Base-by-base conservation (phyloP, 2,113 vertebrate genomes). In the Upupa epops region DNA sequence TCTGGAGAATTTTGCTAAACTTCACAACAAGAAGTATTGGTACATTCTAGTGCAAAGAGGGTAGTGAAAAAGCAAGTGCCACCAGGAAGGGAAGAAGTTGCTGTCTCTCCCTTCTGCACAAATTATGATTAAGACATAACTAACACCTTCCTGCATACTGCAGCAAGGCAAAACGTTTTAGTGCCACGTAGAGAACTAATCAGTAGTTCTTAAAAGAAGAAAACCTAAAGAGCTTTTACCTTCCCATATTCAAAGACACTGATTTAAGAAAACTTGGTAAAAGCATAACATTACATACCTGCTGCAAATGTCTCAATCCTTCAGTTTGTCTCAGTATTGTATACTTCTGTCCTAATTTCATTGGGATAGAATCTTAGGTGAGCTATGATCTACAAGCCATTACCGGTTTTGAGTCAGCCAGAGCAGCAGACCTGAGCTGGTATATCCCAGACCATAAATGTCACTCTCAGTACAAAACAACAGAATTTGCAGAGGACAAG, bases 101-200 rank as follows among this genome's bases (percentile, higher is more conserved):
- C 59, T 17, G 16, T 15, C 46, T 86, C 79, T 86, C 51, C 78
- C 66, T 90, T 74, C 83, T 81, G 58, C 55, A 63, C 51, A 78
- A 81, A 8, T 64, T 80, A 68, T 13, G 52, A 77, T 83, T 55
- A 84, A 75, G 78, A 91, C 2, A 10, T 92, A 92, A 96, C 46
- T 93, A 91, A 93, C 55, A 51, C 5, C 70, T 22, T 79, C 4
- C 28, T 59, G 64, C 66, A 75, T 31, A 7, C 5, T 16, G 24
- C 60, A 94, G 81, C 14, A 1, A 90, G 69, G 77, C 55, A 49
- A 90, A 70, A 45, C 68, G 60, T 87, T 49, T 56, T 78, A 4
- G 8, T 76, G 89, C 72, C 78, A 72, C 87, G 93, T 92, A 76
- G 36, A 55, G 66, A 83, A 64, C 73, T 66, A 93, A 77, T 89